phyloP scores from a whole-genome alignment of 1,140 invertebrate species.

The Elysia chlorotica region DNA sequence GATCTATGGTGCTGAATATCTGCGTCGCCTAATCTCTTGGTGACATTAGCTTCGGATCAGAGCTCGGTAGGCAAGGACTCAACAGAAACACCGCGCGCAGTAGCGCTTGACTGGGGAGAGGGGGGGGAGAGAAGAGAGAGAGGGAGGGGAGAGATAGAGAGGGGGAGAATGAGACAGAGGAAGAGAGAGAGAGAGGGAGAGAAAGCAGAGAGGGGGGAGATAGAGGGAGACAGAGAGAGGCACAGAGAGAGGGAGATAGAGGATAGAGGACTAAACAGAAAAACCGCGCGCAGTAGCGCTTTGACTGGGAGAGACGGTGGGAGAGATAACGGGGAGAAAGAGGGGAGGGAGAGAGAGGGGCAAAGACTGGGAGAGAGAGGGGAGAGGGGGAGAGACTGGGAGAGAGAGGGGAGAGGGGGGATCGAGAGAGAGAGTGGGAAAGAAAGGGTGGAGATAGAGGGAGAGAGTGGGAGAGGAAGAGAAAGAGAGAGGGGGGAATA shows the following conservation, averaged over 20 bases:
- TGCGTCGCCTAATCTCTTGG: neutral
- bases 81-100: neutral
- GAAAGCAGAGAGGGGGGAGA: neutral
- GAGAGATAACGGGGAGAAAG: too few species aligned
- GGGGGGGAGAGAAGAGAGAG: neutral
- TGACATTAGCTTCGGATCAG: too few species aligned
- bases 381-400: too few species aligned
- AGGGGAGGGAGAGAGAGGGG: too few species aligned
- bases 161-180: neutral
- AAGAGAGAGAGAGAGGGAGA: neutral
- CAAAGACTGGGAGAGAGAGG: too few species aligned
- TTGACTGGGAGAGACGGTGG: slow-evolving; percentile 2
- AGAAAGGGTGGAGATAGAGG: neutral
- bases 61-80: neutral
- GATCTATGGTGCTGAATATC: neutral
- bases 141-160: too few species aligned
- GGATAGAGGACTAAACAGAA: too few species aligned
- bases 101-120: neutral
- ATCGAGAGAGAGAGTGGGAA: slow-evolving; percentile 11
- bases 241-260: slow-evolving; percentile 12
- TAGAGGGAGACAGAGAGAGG: slow-evolving; percentile 10
- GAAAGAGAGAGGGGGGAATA: neutral
- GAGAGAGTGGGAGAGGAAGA: slow-evolving; percentile 10
- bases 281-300: too few species aligned
- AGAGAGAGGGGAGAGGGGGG: too few species aligned